Evolutionary conservation across 2,113 vertebrate species (phyloP), one percentile per base, ranked within the genome.

Genomic region (Epinephelus lanceolatus): DNA sequence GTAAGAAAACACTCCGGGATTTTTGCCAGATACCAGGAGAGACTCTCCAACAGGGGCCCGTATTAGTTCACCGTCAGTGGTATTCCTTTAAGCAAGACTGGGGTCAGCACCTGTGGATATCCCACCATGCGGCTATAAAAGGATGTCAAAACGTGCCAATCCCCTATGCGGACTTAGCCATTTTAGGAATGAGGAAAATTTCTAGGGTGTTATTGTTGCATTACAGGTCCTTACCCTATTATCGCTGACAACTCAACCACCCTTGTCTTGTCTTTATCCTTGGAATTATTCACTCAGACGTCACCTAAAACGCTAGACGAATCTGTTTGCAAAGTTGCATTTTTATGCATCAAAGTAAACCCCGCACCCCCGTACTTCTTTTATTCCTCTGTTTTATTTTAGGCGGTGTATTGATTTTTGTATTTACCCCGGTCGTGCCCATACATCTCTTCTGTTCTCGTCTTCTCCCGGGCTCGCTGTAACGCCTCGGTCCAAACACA

Each of bases 361-460:
- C 61, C 23, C 18, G n/a, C 8, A 5, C 56, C 69, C 69, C 23
- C 15, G n/a, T 6, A 5, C 56, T 71, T 84, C 15, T 78, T 67
- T 70, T 79, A 70, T 75, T 76, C 15, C 33, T 47, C 19, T 49
- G 71, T 87, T 81, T 86, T 45, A 75, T 78, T 86, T 85, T 67
- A 71, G 62, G 42, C 45, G 13, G 12, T 14, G n/a, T 89, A 95
- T 96, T 91, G 93, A 96, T 96, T 94, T 87, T 92, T 90, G 72
- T 86, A 62, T 88, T 86, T 67, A 69, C 37, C 73, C 67, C 0
- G n/a, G 73, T 76, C 67, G 21, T 74, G 67, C 60, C 75, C 74
- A 85, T 88, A 84, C 80, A 69, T 90, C 82, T 86, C 76, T 47
- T 59, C 42, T 23, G 47, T 63, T 75, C 80, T 67, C 7, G 81